Conservation (phyloP, 2,888 invertebrate genomes). For the Andrena hattorfiana region DNA sequence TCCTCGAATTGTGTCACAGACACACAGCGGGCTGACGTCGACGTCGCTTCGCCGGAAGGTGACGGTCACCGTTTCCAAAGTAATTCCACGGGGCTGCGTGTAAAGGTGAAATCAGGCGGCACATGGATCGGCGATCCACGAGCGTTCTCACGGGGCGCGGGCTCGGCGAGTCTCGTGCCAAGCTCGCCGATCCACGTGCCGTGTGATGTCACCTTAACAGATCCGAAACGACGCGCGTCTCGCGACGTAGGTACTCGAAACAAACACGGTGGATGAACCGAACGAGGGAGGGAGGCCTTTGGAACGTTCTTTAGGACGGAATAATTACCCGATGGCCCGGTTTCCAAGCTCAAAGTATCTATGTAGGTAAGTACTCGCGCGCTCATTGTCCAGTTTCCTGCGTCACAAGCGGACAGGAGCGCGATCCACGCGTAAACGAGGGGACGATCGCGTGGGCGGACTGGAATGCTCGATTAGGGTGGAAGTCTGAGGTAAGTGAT, state of each 20-base stretch:
- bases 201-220: no score
- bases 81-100: constrained; percentile 14
- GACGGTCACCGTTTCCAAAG: constrained; percentile 44
- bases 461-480: background rate
- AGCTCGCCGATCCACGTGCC: no score
- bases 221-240: constrained; percentile 53
- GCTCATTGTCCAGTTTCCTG: background rate
- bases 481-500: no score
- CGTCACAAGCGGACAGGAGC: background rate
- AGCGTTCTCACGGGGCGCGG: no score
- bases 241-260: constrained; percentile 34
- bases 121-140: no score
- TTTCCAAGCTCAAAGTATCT: constrained; percentile 23
- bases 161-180: no score
- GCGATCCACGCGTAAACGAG: background rate
- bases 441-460: background rate
- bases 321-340: constrained; percentile 65
- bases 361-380: background rate
- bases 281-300: constrained; percentile 11
- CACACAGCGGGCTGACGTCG: constrained; percentile 4
- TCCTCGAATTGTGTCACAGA: constrained; percentile 57
- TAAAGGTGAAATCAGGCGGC: no score
- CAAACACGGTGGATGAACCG: constrained; percentile 34
- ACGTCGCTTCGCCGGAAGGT: constrained; percentile 38
- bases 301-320: constrained; percentile 43